A percentile compares a stretch with the other conserved stretches of the same genome.
Evolutionary conservation across 2,888 invertebrate genomes (phyloP).

Genomic region (Hypomecis atomaria): DNA sequence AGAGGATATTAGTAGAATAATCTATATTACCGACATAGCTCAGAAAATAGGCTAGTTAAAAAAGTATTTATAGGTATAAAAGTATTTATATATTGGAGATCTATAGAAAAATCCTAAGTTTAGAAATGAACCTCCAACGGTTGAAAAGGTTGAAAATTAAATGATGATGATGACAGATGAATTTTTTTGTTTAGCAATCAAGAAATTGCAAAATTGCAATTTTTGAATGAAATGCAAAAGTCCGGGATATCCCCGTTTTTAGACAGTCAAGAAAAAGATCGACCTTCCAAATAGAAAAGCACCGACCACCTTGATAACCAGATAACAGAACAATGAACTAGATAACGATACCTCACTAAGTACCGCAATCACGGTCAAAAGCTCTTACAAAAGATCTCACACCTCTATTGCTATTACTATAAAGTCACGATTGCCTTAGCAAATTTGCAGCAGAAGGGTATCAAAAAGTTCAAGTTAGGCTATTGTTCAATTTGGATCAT

Average conservation of each 20-base stretch:
- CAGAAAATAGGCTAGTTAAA: too few species aligned
- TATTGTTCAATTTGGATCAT: conserved; percentile 3
- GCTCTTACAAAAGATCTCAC: conserved; percentile 2
- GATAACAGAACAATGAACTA: conserved; percentile 17
- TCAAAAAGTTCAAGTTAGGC: neutral
- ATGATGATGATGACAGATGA: too few species aligned
- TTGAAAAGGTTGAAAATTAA: too few species aligned
- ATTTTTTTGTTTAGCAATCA: too few species aligned
- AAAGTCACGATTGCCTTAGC: neutral
- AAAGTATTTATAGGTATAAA: too few species aligned
- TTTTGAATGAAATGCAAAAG: too few species aligned
- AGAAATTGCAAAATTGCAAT: too few species aligned
- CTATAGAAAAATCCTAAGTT: too few species aligned
- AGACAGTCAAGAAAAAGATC: conserved; percentile 2
- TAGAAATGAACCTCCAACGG: too few species aligned
- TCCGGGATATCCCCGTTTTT: neutral
- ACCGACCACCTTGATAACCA: conserved; percentile 4
- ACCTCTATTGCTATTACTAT: neutral
- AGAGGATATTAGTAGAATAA: too few species aligned
- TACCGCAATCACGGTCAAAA: conserved; percentile 5
- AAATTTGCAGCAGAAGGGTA: neutral
- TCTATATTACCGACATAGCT: too few species aligned
- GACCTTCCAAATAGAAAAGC: conserved; percentile 16
- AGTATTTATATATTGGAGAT: too few species aligned
- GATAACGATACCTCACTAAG: conserved; percentile 8